These are phyloP conservation scores for Cactoblastis cactorum DNA, from an alignment of 2,888 invertebrate genomes.

Conservation along the genomic window DNA sequence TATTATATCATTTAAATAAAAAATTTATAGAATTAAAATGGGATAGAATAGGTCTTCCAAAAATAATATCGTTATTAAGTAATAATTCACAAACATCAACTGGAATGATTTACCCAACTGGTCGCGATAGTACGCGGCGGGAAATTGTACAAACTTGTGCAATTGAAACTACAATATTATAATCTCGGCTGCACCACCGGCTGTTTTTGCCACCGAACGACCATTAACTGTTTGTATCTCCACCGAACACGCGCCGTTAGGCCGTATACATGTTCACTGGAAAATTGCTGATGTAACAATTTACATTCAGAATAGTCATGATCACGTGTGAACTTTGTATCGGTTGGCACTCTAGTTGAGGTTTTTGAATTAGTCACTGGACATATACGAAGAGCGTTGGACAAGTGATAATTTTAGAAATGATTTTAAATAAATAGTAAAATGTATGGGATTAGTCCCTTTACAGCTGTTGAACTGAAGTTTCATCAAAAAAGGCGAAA, in stretches of 20 bases:
- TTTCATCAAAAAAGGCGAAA: no score
- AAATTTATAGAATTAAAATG: no score
- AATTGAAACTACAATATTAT: slow-evolving; percentile 74
- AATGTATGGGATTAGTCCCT: no score
- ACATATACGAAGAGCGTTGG: no score
- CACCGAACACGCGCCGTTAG: slow-evolving; percentile 42
- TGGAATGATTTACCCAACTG: slow-evolving; percentile 33
- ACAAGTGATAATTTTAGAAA: no score
- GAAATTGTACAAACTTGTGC: slow-evolving; percentile 53
- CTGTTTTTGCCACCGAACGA: slow-evolving; percentile 58
- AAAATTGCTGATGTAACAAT: neutral
- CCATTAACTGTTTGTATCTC: slow-evolving; percentile 61
- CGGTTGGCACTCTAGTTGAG: neutral
- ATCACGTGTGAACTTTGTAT: neutral
- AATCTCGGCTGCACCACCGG: slow-evolving; percentile 63
- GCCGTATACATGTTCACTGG: slow-evolving; percentile 13
- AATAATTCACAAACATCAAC: slow-evolving; percentile 21
- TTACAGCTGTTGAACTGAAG: no score
- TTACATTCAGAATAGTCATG: neutral
- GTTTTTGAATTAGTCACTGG: neutral
- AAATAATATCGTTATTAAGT: no score
- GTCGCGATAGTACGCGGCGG: slow-evolving; percentile 50
- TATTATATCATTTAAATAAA: no score
- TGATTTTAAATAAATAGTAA: no score
- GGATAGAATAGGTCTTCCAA: no score